A percentile compares a stretch with the other conserved stretches of the same genome.
Conservation (phyloP, 2,113 vertebrate species). For the Poecilia latipinna region DNA sequence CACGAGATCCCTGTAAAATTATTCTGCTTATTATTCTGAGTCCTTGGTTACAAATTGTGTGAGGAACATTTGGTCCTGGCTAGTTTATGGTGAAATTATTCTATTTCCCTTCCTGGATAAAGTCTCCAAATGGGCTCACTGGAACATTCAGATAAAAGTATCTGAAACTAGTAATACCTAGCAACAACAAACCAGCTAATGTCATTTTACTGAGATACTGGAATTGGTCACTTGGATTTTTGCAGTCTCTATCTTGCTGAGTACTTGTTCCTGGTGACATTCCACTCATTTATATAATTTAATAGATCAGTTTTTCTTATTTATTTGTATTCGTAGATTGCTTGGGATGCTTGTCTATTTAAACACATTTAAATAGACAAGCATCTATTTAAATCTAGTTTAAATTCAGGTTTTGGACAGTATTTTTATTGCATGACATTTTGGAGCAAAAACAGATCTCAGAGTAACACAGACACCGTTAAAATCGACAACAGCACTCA, state of each 20-base stretch:
- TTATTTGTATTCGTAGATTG: neutral
- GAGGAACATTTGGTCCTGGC: too few species aligned
- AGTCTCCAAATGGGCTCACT: too few species aligned
- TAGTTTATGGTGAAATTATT: too few species aligned
- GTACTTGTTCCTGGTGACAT: neutral
- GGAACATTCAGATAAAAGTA: too few species aligned
- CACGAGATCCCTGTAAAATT: too few species aligned
- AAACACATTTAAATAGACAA: neutral
- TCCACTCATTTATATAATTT: neutral
- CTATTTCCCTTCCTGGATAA: too few species aligned
- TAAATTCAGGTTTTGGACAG: too few species aligned
- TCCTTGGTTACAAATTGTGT: too few species aligned
- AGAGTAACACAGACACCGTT: neutral
- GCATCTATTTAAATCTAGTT: too few species aligned
- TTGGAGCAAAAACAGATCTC: neutral
- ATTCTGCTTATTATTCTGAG: too few species aligned
- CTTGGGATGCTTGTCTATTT: neutral
- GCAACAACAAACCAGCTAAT: neutral
- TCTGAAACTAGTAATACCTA: too few species aligned
- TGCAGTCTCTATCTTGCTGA: neutral
- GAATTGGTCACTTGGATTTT: neutral
- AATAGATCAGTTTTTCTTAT: neutral
- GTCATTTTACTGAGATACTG: neutral
- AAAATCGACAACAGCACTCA: neutral
- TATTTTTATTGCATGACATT: too few species aligned